phyloP scores from a whole-genome alignment of 2,888 invertebrate species.

The Apoda limacodes region DNA sequence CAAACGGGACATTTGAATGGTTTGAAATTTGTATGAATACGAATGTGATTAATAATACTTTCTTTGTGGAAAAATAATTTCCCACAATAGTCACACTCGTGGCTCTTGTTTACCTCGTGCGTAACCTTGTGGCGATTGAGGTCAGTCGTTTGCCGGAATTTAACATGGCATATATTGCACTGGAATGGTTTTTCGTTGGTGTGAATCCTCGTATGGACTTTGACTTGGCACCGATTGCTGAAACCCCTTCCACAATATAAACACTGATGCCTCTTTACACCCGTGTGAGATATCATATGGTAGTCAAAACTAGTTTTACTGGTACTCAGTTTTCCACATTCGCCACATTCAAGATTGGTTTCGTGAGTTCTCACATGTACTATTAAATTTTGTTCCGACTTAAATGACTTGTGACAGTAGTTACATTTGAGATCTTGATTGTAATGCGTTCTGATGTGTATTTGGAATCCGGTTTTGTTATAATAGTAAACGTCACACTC shows the following conservation, averaged over 20 bases:
- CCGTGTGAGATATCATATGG: slow-evolving; percentile 8
- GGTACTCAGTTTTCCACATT: slow-evolving; percentile 5
- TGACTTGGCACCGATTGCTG: background rate
- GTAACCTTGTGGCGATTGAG: slow-evolving; percentile 2
- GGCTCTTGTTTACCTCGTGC: background rate
- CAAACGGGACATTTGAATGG: slow-evolving; percentile 9
- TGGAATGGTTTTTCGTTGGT: slow-evolving; percentile 3
- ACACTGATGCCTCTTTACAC: slow-evolving; percentile 8
- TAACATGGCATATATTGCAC: slow-evolving; percentile 4
- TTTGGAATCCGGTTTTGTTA: background rate
- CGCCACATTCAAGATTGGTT: slow-evolving; percentile 4
- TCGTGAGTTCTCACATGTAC: slow-evolving; percentile 4
- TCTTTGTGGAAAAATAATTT: slow-evolving; percentile 6
- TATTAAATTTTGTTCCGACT: background rate
- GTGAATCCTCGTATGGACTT: slow-evolving; percentile 5
- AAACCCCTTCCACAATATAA: slow-evolving; percentile 11
- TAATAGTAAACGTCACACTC: slow-evolving; percentile 2
- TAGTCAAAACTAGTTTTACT: background rate
- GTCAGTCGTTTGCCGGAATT: slow-evolving; percentile 3
- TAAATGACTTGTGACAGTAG: slow-evolving; percentile 3
- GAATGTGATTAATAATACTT: slow-evolving; percentile 4
- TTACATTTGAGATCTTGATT: background rate
- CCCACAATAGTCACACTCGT: slow-evolving; percentile 6
- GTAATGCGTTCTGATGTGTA: slow-evolving; percentile 7
- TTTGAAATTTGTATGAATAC: slow-evolving; percentile 6